Evolutionary conservation across 1,140 invertebrate species (phyloP), one percentile per base, ranked within the genome.

Genomic region (Amyelois transitella): DNA sequence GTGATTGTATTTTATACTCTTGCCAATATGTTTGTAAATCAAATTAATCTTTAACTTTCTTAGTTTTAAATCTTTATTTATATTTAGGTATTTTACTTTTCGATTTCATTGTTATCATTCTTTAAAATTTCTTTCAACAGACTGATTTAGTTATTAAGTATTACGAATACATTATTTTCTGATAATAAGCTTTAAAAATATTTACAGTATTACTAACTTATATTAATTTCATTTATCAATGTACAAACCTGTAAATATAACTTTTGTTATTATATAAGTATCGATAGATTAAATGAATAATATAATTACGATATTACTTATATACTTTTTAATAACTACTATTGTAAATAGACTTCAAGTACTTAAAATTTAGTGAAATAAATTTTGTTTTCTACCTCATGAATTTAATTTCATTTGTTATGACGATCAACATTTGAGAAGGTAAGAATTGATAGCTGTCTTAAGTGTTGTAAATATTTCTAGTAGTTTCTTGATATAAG

Each of bases 201-300:
- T 85, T 84, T 85, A 81, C 84, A 87, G 81, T 87, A 87, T 87
- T 87, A 85, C 66, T 86, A 83, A 84, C 70, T 84, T 84, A 86
- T 77, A 80, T 38, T 72, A 72, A 69, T 69, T 75, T 72, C 77
- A 66, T 22, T 58, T 71, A n/a, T 67, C 65, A 61, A 60, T 84
- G 77, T 80, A 81, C 54, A 85, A 80, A 84, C 49, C 53, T 87
- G 84, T 85, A 85, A 69, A 85, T 85, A 86, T 32, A 17, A 60
- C 43, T 72, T 77, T 68, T 78, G 69, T 83, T 78, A 66, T 69
- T 76, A 72, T 4, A 28, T 51, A 51, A 44, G 43, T 53, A n/a
- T 43, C 20, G 18, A 20, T 51, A 51, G 50, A 43, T 51, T 32
- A n/a, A 19, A 21, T 43, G n/a, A 43, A n/a, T 53, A 28, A 43